Evolutionary conservation across 2,888 invertebrate genomes (phyloP), one percentile per base, ranked within the genome.

Genomic region (Sphinx pinastri): DNA sequence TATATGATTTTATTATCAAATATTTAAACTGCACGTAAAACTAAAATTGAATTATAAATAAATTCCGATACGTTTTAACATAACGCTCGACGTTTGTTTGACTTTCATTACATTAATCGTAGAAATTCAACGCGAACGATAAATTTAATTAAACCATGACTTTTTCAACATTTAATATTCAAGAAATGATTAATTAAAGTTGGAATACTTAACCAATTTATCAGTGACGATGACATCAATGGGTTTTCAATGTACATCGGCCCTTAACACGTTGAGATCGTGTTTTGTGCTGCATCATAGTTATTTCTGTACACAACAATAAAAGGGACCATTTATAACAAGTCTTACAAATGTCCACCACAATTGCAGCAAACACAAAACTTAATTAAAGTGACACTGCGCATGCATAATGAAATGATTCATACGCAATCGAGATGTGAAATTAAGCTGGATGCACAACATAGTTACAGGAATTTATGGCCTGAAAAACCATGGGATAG

Each of bases 381-480:
- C 90, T 91, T 92, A 92, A 92, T 92, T 92, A 63, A 63, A 90
- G 79, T 91, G 92, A 92, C 91, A 91, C 88, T 88, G 83, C 81
- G 86, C 87, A 87, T 88, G 89, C 88, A 91, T 90, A 90, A 90
- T 90, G 89, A 88, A 90, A 91, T 90, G 90, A 91, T 90, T 90
- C 90, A 89, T 86, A 87, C 84, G 57, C 63, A 63, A 63, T 63
- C 49, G 63, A 63, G 63, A 63, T 19, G 49, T 47, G 63, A 63
- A 63, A 63, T 63, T 63, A 63, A 63, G 47, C 63, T 49, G 19
- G 16, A n/a, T 60, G 6, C 38, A 47, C 45, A 19, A 47, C 6
- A 13, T 19, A 47, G 19, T 19, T 13, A 19, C 19, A 47, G 13
- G 63, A 63, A 49, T 16, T 55, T 63, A 49, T 19, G 47, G 16